Evolutionary conservation across 2,113 vertebrate genomes (phyloP).

Genomic region (Rhinoptilus africanus): DNA sequence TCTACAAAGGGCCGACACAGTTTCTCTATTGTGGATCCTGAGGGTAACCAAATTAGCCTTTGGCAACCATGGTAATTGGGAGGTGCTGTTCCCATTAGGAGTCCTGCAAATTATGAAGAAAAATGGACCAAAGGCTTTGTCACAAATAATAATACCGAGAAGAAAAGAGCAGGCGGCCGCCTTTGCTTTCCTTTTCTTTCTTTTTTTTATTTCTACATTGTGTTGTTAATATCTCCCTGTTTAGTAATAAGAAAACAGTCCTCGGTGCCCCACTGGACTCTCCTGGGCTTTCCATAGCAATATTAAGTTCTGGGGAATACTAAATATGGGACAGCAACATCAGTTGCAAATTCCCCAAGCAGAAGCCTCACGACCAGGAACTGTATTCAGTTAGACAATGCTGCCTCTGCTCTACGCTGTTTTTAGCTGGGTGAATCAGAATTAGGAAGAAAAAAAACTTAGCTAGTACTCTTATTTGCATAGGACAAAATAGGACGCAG

Average conservation of each 20-base stretch:
- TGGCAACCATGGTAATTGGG: constrained; percentile 86
- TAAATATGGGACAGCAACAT: neutral
- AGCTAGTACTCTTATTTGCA: neutral
- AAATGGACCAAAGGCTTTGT: constrained; percentile 82
- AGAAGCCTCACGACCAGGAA: neutral
- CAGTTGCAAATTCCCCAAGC: neutral
- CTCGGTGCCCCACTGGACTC: constrained; percentile 27
- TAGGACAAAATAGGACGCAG: neutral
- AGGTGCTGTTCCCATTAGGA: constrained; percentile 86
- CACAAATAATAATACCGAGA: constrained; percentile 80
- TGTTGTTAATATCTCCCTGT: constrained; percentile 76
- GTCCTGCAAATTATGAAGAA: constrained; percentile 85
- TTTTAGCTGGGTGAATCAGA: neutral
- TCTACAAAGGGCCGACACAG: constrained; percentile 80
- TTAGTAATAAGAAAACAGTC: constrained; percentile 76
- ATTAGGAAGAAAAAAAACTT: no score
- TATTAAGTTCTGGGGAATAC: constrained; percentile 29
- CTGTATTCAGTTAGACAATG: fast-evolving
- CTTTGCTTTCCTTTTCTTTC: constrained; percentile 51
- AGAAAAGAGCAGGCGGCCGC: constrained; percentile 78
- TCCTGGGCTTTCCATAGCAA: neutral
- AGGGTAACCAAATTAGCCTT: constrained; percentile 86
- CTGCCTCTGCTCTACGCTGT: neutral
- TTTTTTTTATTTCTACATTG: constrained; percentile 68
- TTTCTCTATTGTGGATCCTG: constrained; percentile 81